Evolutionary conservation across 2,888 invertebrate genomes (phyloP), one percentile per base, ranked within the genome.

Genomic region (Nemapogon koenigi): DNA sequence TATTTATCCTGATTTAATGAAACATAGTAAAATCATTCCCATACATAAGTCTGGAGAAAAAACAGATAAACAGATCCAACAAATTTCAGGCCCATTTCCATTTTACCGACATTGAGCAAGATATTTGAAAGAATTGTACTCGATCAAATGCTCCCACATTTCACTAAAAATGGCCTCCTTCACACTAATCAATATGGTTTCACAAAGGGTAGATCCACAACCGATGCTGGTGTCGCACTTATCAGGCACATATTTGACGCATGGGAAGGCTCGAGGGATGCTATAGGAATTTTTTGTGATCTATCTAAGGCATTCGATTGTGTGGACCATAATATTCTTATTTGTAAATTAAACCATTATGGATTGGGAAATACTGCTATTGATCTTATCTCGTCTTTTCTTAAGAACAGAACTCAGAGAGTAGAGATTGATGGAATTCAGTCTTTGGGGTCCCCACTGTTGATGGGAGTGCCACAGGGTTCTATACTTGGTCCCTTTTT

Each of bases 51-150:
- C 33, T 37, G 45, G 41, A 1, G n/a, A 10, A n/a, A 42, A 38
- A 30, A n/a, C n/a, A n/a, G n/a, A n/a, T n/a, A n/a, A n/a, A 32
- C 30, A 7, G 41, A 43, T 16, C 10, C 43, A 2, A 25, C 37
- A 3, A 45, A 44, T 8, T 46, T 43, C 28, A 30, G 44, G 14
- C 42, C 44, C 1, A 44, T 43, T 8, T 45, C 43, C n/a, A 27
- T 45, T 1, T 25, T 46, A n/a, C 39, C 41, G 4, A 30, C 36
- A 6, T 11, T 45, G 2, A 38, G 41, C 15, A 41, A 43, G 36
- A 42, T 43, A 3, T 39, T 46, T 32, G 41, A 47, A 32, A 44
- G n/a, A n/a, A n/a, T n/a, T n/a, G n/a, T n/a, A n/a, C n/a, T n/a
- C n/a, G n/a, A n/a, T n/a, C n/a, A n/a, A n/a, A n/a, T n/a, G n/a